phyloP scores from a whole-genome alignment of 2,113 vertebrate species.

The Tretioscincus oriximinensis region DNA sequence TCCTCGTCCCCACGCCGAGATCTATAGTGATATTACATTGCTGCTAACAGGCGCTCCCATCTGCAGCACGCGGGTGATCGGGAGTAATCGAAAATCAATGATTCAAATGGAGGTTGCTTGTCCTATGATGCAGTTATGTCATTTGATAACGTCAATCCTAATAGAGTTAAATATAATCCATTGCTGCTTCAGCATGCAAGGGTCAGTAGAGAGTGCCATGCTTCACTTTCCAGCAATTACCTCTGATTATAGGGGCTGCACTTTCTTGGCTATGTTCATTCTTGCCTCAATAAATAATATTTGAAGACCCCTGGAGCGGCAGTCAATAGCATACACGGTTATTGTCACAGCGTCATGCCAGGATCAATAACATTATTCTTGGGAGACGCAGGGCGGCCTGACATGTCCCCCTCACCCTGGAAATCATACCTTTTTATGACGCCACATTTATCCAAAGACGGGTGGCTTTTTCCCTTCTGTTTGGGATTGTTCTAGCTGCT shows the following conservation, averaged over 20 bases:
- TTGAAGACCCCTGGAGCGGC: slow-evolving; percentile 82
- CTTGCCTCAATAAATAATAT: slow-evolving; percentile 92
- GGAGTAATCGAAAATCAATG: slow-evolving; percentile 94
- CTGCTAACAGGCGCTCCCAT: slow-evolving; percentile 45
- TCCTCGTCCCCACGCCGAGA: slow-evolving; percentile 20
- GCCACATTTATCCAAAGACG: slow-evolving; percentile 58
- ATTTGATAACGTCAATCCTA: slow-evolving; percentile 96
- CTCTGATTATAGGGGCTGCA: slow-evolving; percentile 88
- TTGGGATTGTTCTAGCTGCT: too few species aligned
- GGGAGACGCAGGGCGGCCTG: slow-evolving; percentile 53
- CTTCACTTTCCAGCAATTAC: slow-evolving; percentile 94
- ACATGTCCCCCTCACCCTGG: slow-evolving; percentile 58
- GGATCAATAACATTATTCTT: slow-evolving; percentile 79
- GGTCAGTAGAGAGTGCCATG: slow-evolving; percentile 83
- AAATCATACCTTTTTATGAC: slow-evolving; percentile 64
- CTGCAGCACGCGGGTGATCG: slow-evolving; percentile 45
- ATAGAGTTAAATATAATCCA: slow-evolving; percentile 92
- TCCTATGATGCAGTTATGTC: slow-evolving; percentile 77
- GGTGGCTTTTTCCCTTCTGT: too few species aligned
- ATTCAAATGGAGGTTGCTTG: slow-evolving; percentile 62
- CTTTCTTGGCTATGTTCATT: slow-evolving; percentile 76
- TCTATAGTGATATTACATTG: slow-evolving; percentile 44
- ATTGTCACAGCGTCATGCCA: slow-evolving; percentile 79
- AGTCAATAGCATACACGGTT: slow-evolving; percentile 90
- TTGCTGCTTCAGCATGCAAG: slow-evolving; percentile 85